A percentile compares a stretch with the other conserved stretches of the same genome.
These are phyloP conservation scores for Fabriciana adippe DNA, from an alignment of 2,888 invertebrate genomes.

Conservation along the genomic window DNA sequence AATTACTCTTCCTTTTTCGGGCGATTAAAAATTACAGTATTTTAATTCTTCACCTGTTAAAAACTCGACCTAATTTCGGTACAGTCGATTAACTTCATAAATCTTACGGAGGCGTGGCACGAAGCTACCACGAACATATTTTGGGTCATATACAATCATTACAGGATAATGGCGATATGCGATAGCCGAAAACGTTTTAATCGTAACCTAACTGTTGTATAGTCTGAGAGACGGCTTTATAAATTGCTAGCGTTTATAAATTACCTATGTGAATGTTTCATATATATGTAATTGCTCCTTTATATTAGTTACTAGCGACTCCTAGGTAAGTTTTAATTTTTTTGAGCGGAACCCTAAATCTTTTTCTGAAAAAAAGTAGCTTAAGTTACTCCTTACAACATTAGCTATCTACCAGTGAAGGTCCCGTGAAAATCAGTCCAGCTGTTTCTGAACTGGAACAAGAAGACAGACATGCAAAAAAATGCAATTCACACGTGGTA, in stretches of 20 bases:
- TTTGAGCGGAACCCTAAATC: too few species aligned
- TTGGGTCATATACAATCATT: constrained; percentile 55
- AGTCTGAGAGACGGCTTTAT: neutral
- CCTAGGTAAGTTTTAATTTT: too few species aligned
- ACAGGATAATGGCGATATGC: constrained; percentile 56
- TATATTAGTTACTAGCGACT: too few species aligned
- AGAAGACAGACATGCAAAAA: too few species aligned
- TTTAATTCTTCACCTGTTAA: constrained; percentile 51
- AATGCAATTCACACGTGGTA: too few species aligned
- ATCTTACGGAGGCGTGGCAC: constrained; percentile 57
- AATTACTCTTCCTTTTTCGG: constrained; percentile 6
- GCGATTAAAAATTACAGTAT: constrained; percentile 23
- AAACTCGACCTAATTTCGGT: constrained; percentile 50
- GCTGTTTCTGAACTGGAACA: too few species aligned
- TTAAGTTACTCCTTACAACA: too few species aligned
- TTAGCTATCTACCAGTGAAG: too few species aligned
- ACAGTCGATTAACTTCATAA: constrained; percentile 49
- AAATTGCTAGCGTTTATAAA: neutral
- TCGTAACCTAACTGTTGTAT: constrained; percentile 27
- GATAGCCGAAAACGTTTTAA: constrained; percentile 52
- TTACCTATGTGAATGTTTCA: too few species aligned
- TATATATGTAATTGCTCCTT: too few species aligned
- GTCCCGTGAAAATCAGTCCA: too few species aligned
- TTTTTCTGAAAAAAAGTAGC: too few species aligned
- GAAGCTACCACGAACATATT: constrained; percentile 58